These are phyloP conservation scores for Micropterix aruncella DNA, from an alignment of 2,888 invertebrate species.

Conservation along the genomic window DNA sequence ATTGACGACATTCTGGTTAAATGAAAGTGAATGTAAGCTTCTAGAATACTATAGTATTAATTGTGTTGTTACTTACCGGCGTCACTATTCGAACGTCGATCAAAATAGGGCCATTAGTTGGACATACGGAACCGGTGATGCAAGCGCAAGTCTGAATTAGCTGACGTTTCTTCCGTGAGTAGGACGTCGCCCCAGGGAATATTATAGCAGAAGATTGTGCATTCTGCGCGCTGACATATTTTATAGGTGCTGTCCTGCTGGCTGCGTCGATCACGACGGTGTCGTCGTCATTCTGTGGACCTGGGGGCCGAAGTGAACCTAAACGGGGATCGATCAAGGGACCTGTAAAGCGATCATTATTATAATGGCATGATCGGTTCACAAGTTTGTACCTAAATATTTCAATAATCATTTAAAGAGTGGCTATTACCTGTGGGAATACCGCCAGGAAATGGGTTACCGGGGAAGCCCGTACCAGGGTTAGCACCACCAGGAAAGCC, in stretches of 20 bases:
- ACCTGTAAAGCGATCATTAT: conserved; percentile 11
- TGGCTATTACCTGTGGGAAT: conserved; percentile 1
- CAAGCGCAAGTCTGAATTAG: conserved; percentile 22
- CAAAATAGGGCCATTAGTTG: conserved; percentile 21
- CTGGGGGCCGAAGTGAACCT: conserved; percentile 24
- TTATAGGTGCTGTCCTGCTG: background rate
- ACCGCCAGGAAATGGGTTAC: background rate
- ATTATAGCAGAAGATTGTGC: background rate
- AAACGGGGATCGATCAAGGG: conserved; percentile 33
- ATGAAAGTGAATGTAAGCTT: too few species aligned
- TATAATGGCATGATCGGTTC: background rate
- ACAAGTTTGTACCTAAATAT: background rate
- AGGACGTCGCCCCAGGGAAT: background rate
- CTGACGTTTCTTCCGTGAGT: conserved; percentile 1
- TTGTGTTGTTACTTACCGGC: conserved; percentile 34
- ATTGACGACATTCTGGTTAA: too few species aligned
- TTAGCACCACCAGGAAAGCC: background rate
- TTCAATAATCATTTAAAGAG: background rate
- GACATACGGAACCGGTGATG: conserved; percentile 26
- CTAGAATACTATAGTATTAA: too few species aligned
- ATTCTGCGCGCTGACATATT: conserved; percentile 13
- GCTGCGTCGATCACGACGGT: conserved; percentile 10
- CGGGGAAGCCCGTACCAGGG: conserved; percentile 1
- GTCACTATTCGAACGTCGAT: conserved; percentile 48
- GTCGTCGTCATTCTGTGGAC: background rate